These are phyloP conservation scores for Ianthella basta DNA, from an alignment of 37 sponge, comb jelly and placozoan genomes.

Conservation along the genomic window DNA sequence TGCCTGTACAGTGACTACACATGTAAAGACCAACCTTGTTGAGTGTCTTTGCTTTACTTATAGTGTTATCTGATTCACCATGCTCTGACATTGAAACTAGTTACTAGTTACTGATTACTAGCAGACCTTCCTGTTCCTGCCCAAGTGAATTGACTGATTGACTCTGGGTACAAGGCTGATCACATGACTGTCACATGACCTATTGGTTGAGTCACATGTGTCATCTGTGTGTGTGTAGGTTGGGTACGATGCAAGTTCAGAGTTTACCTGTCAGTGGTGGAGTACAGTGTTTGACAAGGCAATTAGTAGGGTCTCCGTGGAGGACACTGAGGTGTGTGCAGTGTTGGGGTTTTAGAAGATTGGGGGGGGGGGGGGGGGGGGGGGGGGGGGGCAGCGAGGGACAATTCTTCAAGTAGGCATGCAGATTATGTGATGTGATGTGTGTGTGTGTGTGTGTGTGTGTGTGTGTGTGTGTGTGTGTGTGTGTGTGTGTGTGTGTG, in stretches of 20 bases:
- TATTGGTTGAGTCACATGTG: background rate
- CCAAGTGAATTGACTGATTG: too few species aligned
- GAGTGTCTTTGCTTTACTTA: too few species aligned
- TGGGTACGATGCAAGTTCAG: constrained; percentile 49
- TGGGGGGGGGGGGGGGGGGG: background rate
- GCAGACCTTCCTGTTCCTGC: too few species aligned
- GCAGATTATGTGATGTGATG: background rate
- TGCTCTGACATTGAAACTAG: too few species aligned
- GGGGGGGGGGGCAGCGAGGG: background rate
- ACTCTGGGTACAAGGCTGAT: too few species aligned
- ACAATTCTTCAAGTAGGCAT: background rate
- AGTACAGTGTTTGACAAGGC: constrained; percentile 48
- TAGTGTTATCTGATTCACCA: too few species aligned
- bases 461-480: background rate
- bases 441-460: background rate
- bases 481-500: constrained; percentile 1
- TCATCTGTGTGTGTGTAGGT: constrained; percentile 39
- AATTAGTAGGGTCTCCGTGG: constrained; percentile 39
- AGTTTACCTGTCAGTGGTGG: constrained; percentile 69
- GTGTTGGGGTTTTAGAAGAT: background rate
- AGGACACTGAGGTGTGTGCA: background rate
- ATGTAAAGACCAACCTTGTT: too few species aligned
- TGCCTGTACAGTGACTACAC: too few species aligned
- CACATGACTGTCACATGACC: background rate
- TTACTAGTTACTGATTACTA: too few species aligned